Conservation (phyloP, 1,140 invertebrate species). For the Meteorus sp. region DNA sequence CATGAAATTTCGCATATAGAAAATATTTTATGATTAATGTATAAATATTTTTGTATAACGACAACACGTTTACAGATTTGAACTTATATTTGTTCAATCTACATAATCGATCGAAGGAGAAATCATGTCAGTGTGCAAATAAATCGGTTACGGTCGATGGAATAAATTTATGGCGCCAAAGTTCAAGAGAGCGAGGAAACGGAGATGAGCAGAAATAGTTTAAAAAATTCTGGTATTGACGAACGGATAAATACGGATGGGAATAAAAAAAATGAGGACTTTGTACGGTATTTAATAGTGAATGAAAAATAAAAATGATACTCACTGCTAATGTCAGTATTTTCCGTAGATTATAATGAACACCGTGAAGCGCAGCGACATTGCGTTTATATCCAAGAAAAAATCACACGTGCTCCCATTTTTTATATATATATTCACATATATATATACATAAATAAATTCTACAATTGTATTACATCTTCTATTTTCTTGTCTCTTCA, state of each 20-base stretch:
- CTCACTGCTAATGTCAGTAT: slow-evolving; percentile 43
- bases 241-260: neutral
- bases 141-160: neutral
- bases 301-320: slow-evolving; percentile 21
- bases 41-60: no score
- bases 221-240: no score
- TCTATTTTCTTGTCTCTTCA: no score
- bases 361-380: slow-evolving; percentile 37
- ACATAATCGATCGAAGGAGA: neutral
- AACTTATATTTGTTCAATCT: no score
- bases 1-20: no score
- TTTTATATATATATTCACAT: slow-evolving; percentile 13
- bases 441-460: neutral
- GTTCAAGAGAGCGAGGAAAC: no score
- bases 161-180: neutral
- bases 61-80: no score
- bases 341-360: slow-evolving; percentile 26
- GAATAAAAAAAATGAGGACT: slow-evolving; percentile 1
- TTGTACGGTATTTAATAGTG: neutral
- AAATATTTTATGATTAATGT: no score
- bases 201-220: no score
- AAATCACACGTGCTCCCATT: slow-evolving; percentile 31
- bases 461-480: neutral
- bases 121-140: slow-evolving; percentile 18
- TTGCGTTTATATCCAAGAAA: slow-evolving; percentile 32